phyloP scores from a whole-genome alignment of 2,113 vertebrate species.

The Psophia crepitans region DNA sequence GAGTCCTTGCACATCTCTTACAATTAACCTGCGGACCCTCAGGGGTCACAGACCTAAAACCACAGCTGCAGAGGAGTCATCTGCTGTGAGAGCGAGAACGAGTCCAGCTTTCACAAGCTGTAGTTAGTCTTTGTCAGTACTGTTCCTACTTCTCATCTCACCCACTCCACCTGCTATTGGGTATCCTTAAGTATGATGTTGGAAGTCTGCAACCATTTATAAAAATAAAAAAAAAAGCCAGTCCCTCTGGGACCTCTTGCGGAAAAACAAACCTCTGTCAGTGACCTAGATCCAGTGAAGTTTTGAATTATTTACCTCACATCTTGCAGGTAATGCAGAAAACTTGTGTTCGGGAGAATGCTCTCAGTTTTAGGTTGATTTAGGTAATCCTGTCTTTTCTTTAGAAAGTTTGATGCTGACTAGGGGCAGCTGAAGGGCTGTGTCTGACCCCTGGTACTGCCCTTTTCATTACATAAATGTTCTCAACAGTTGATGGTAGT shows the following conservation, averaged over 20 bases:
- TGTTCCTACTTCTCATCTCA: neutral
- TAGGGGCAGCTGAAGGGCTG: neutral
- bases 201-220: neutral
- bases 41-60: rapidly evolving
- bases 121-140: neutral
- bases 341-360: neutral
- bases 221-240: neutral
- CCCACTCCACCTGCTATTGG: neutral
- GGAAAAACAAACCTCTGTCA: neutral
- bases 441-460: neutral
- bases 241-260: neutral
- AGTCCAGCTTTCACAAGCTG: neutral
- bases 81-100: neutral
- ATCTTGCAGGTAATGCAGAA: neutral
- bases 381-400: neutral
- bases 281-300: neutral
- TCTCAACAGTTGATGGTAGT: neutral
- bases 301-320: conserved; percentile 3
- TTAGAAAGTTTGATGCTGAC: neutral
- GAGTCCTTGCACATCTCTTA: neutral
- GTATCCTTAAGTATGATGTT: neutral
- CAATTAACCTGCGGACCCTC: neutral
- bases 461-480: neutral
- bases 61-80: neutral
- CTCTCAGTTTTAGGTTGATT: neutral